Percentiles rank a stretch among this genome's conserved stretches.
Evolutionary conservation across 2,113 vertebrate genomes (phyloP).

Genomic region (Platysternon megacephalum): DNA sequence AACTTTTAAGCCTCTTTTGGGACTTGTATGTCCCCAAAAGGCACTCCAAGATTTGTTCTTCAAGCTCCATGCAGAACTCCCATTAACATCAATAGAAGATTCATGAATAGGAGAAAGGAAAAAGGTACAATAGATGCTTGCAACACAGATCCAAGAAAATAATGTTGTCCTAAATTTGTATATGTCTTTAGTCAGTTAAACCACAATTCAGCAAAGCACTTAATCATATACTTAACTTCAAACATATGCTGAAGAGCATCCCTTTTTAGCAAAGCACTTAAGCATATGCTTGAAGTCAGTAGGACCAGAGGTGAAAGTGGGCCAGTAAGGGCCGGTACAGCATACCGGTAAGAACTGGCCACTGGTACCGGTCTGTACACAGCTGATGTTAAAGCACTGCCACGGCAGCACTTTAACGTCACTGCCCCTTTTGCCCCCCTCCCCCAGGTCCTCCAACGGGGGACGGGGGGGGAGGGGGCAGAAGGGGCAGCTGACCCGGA

Average conservation of each 20-base stretch:
- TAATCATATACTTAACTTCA: background rate
- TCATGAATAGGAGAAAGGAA: background rate
- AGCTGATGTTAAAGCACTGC: too few relatives aligned
- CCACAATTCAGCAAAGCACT: background rate
- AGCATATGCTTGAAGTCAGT: background rate
- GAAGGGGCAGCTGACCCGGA: too few relatives aligned
- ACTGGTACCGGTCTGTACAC: too few relatives aligned
- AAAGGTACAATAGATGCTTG: background rate
- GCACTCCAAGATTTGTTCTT: background rate
- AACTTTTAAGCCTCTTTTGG: background rate
- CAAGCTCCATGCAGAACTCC: conserved; percentile 1
- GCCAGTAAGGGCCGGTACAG: too few relatives aligned
- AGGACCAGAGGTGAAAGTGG: too few relatives aligned
- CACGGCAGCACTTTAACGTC: too few relatives aligned
- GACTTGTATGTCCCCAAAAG: background rate
- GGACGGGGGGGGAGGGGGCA: too few relatives aligned
- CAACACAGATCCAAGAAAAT: background rate
- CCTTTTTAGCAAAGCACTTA: background rate
- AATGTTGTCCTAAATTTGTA: background rate
- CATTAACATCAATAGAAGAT: background rate
- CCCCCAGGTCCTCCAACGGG: too few relatives aligned
- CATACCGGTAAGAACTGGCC: too few relatives aligned
- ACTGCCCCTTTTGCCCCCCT: background rate
- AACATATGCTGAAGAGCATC: background rate
- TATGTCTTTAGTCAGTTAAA: background rate